Conservation (phyloP, 2,888 invertebrate species). For the Biston stratarius region DNA sequence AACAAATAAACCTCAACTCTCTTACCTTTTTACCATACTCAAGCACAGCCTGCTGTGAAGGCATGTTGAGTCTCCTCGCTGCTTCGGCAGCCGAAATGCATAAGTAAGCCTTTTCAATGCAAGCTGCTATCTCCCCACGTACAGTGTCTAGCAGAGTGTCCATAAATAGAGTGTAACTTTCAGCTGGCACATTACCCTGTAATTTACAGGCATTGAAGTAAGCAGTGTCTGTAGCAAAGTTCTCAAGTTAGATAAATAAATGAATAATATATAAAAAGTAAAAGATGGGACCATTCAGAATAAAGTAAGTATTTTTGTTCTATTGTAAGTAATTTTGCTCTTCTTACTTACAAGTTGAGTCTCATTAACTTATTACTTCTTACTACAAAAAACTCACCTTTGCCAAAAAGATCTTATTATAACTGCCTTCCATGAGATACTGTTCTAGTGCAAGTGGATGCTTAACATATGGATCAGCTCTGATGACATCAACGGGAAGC, state of each 20-base stretch:
- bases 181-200: slow-evolving; percentile 96
- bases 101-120: slow-evolving; percentile 98
- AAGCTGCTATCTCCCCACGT: slow-evolving; percentile 97
- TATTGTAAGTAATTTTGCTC: no score
- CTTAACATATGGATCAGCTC: slow-evolving; percentile 96
- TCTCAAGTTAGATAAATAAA: no score
- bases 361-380: no score
- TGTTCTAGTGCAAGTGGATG: slow-evolving; percentile 98
- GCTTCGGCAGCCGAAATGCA: slow-evolving; percentile 95
- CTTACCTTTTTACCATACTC: slow-evolving; percentile 92
- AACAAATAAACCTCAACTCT: no score
- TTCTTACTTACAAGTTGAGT: no score
- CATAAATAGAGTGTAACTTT: slow-evolving; percentile 98
- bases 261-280: no score
- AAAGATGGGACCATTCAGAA: no score
- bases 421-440: slow-evolving; percentile 99
- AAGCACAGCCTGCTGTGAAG: slow-evolving; percentile 91
- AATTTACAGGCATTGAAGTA: not conserved
- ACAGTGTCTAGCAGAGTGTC: slow-evolving; percentile 98
- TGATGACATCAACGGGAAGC: slow-evolving; percentile 95
- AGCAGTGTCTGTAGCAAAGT: not conserved
- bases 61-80: slow-evolving; percentile 94
- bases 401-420: slow-evolving; percentile 98
- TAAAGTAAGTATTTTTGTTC: no score
- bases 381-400: slow-evolving; percentile 81